Evolutionary conservation across 2,797 vertebrate species (phyloP).

Genomic region (Sardinella longiceps): DNA sequence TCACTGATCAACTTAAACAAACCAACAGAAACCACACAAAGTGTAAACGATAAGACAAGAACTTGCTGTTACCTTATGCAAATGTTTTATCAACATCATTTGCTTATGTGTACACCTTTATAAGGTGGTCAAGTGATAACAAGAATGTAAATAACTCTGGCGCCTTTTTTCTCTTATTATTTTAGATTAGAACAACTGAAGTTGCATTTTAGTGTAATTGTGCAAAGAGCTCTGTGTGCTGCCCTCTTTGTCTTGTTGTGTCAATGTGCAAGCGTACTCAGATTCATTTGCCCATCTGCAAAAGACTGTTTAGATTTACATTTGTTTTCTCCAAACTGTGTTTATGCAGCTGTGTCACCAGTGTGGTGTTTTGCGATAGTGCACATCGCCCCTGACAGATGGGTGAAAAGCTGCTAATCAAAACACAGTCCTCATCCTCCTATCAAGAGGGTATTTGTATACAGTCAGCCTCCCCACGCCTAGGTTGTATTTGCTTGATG

Average conservation of each 20-base stretch:
- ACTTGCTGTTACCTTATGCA: not conserved
- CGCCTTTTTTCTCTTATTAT: not conserved
- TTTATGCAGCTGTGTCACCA: slow-evolving; percentile 26
- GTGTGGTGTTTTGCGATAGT: not conserved
- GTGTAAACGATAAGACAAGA: not conserved
- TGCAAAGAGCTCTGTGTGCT: not conserved
- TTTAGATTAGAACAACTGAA: not conserved
- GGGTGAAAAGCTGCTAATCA: not conserved
- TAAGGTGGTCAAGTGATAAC: not conserved
- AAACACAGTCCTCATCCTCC: not conserved
- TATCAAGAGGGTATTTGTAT: not conserved
- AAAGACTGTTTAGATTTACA: slow-evolving; percentile 3
- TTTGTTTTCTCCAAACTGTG: not conserved
- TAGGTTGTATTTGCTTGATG: slow-evolving; percentile 6
- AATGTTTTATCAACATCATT: not conserved
- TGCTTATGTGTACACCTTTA: not conserved
- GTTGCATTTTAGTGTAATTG: no score
- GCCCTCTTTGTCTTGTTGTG: not conserved
- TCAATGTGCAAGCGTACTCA: not conserved
- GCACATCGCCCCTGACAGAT: not conserved
- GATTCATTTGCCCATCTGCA: slow-evolving; percentile 9
- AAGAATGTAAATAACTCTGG: not conserved
- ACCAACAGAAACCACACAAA: not conserved
- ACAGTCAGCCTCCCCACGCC: not conserved
- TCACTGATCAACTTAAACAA: not conserved